Evolutionary conservation across 2,797 vertebrate genomes (phyloP).

Genomic region (Dallia pectoralis): DNA sequence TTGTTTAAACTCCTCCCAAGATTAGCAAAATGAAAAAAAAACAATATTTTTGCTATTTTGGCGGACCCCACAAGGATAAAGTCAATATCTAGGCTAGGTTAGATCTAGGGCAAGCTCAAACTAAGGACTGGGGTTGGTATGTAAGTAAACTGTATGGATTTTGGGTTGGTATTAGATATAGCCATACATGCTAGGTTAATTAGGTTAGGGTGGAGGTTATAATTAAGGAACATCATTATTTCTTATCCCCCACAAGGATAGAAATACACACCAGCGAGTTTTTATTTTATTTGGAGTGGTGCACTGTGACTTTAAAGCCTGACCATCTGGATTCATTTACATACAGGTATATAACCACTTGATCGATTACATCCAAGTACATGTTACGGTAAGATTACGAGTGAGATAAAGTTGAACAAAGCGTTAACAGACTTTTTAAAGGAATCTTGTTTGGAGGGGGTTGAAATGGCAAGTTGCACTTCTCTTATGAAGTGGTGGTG

Average conservation of each 20-base stretch:
- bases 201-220: neutral
- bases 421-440: no score
- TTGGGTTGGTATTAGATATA: neutral
- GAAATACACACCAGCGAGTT: neutral
- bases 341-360: neutral
- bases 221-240: neutral
- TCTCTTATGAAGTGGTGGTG: constrained; percentile 23
- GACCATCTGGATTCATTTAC: neutral
- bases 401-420: neutral
- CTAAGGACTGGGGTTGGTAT: neutral
- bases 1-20: neutral
- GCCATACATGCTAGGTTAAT: neutral
- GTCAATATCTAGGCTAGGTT: neutral
- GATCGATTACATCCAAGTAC: neutral
- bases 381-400: neutral
- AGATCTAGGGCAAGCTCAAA: neutral
- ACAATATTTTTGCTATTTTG: neutral
- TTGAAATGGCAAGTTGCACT: constrained; percentile 17
- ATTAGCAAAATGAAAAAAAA: neutral
- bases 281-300: neutral
- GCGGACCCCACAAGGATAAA: neutral
- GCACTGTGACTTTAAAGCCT: neutral
- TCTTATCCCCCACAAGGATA: neutral
- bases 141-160: neutral
- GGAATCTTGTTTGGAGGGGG: constrained; percentile 35